These are phyloP conservation scores for Sebastes variabilis DNA, from an alignment of 2,797 vertebrate species.

Conservation along the genomic window DNA sequence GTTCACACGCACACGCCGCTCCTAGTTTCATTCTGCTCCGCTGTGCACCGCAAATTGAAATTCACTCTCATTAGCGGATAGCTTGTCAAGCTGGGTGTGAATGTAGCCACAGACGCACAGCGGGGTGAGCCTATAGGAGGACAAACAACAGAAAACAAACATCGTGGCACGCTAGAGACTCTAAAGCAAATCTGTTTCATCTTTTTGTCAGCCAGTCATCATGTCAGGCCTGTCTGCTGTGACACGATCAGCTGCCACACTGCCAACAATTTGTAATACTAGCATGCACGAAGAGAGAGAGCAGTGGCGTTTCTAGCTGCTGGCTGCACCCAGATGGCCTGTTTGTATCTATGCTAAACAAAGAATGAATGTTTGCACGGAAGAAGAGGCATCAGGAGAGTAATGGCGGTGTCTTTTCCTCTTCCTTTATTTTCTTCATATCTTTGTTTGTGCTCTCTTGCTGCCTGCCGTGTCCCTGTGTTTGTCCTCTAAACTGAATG, in stretches of 20 bases:
- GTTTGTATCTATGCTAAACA: slow-evolving; percentile 29
- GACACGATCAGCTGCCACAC: slow-evolving; percentile 30
- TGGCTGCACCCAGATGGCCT: slow-evolving; percentile 42
- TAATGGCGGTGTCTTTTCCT: slow-evolving; percentile 40
- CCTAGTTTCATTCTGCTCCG: slow-evolving; percentile 35
- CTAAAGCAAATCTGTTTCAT: slow-evolving; percentile 41
- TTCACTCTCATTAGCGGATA: slow-evolving; percentile 44
- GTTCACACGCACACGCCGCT: slow-evolving; percentile 7
- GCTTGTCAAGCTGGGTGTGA: slow-evolving; percentile 27
- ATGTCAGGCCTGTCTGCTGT: slow-evolving; percentile 44
- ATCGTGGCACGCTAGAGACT: not conserved
- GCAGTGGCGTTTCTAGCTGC: not conserved
- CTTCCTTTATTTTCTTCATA: slow-evolving; percentile 31
- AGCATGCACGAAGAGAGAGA: slow-evolving; percentile 25
- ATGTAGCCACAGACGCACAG: slow-evolving; percentile 36
- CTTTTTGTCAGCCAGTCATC: slow-evolving; percentile 40
- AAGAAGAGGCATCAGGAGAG: slow-evolving; percentile 36
- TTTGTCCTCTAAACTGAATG: slow-evolving; percentile 72
- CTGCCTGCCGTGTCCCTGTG: slow-evolving; percentile 26
- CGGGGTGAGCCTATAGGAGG: not conserved
- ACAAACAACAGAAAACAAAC: slow-evolving; percentile 17
- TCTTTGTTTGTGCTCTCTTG: slow-evolving; percentile 21
- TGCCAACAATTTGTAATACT: slow-evolving; percentile 37
- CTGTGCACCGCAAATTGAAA: slow-evolving; percentile 35
- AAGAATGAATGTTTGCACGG: slow-evolving; percentile 48